Percentiles rank a stretch among this genome's conserved stretches.
These are phyloP conservation scores for Zelostemma sp. DNA, from an alignment of 1,140 invertebrate species.

Conservation along the genomic window DNA sequence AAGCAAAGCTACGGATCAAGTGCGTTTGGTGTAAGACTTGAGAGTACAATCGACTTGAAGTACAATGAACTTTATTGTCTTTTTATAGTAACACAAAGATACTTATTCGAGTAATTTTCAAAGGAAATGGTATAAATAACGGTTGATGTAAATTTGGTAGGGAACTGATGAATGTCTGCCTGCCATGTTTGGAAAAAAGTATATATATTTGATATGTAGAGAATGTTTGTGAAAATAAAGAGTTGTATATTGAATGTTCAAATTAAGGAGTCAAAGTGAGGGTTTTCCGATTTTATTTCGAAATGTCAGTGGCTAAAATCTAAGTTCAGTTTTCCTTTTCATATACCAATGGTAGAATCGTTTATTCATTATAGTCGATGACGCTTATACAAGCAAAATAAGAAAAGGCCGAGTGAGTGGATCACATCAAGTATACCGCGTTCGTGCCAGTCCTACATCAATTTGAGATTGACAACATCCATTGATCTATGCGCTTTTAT, in stretches of 20 bases:
- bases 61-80: slow-evolving; percentile 5
- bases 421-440: slow-evolving; percentile 13
- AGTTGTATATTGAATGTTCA: not conserved
- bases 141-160: not conserved
- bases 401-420: slow-evolving; percentile 37
- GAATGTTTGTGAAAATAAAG: not conserved
- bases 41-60: slow-evolving; percentile 2
- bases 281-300: slow-evolving; percentile 45
- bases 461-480: slow-evolving; percentile 47
- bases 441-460: slow-evolving; percentile 35
- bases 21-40: slow-evolving; percentile 51
- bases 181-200: not conserved
- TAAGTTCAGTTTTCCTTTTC: slow-evolving; percentile 22
- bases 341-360: slow-evolving; percentile 36
- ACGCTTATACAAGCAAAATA: slow-evolving; percentile 47
- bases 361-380: slow-evolving; percentile 40
- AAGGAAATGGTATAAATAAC: not conserved
- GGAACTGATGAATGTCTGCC: not conserved
- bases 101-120: not conserved
- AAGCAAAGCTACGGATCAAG: slow-evolving; percentile 58
- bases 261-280: not conserved
- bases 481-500: slow-evolving; percentile 46
- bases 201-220: slow-evolving; percentile 6
- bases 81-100: not conserved
- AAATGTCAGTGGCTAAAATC: slow-evolving; percentile 46